These are phyloP conservation scores for Reticulitermes lucifugus DNA, from an alignment of 2,888 invertebrate genomes.

Conservation along the genomic window DNA sequence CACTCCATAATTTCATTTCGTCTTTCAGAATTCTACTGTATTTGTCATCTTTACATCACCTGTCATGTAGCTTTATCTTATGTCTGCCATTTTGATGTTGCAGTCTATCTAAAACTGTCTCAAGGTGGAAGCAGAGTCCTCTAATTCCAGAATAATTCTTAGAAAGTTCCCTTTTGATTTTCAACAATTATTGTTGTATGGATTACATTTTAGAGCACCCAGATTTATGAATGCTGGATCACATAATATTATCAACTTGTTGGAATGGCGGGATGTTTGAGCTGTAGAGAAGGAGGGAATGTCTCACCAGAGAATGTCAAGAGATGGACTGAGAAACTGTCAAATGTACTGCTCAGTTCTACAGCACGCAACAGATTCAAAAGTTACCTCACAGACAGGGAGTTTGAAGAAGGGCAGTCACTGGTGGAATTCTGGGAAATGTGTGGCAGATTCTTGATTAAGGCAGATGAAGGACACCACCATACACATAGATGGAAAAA, in stretches of 20 bases:
- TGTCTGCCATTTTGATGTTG: too few species aligned
- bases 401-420: neutral
- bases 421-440: conserved; percentile 14
- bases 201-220: neutral
- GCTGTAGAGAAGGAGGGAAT: neutral
- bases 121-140: too few species aligned
- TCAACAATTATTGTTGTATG: neutral
- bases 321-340: conserved; percentile 25
- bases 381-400: neutral
- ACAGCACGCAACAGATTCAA: conserved; percentile 3
- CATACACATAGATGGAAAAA: too few species aligned
- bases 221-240: neutral
- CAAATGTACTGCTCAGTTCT: conserved; percentile 2
- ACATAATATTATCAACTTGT: neutral
- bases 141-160: too few species aligned
- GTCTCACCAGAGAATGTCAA: conserved; percentile 13
- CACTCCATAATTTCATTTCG: too few species aligned
- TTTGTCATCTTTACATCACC: too few species aligned
- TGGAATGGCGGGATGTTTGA: conserved; percentile 28
- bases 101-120: too few species aligned
- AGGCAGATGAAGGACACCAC: neutral
- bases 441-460: neutral
- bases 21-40: too few species aligned
- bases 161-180: too few species aligned
- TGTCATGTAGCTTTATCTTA: too few species aligned